Base-by-base conservation (phyloP, 2,888 invertebrate species). In the Teleogryllus oceanicus region DNA sequence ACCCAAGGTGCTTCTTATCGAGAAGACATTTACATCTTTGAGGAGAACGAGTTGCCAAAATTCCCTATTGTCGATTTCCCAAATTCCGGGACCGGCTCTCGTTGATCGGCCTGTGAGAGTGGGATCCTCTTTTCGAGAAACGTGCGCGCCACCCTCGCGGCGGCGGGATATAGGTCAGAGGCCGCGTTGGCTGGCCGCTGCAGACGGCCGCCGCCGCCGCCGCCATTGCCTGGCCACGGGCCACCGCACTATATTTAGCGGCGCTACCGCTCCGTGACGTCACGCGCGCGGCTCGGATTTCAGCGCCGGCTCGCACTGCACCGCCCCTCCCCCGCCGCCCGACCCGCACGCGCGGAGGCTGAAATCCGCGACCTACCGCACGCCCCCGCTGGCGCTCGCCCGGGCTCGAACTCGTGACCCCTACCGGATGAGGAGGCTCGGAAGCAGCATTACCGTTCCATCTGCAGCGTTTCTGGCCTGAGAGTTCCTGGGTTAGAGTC, bases 161-260 rank as follows among this genome's bases (percentile, higher is more conserved):
- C 13, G n/a, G 13, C 13, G 16, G n/a, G 62, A 62, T 62, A 62
- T 62, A 62, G 62, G 62, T 62, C 62, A 62, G n/a, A 62, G 62
- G 62, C 16, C 62, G n/a, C 62, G 62, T 18, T 18, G 8, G 62
- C 62, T 62, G 16, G 62, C 62, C 62, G 37, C 8, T 37, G 37
- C 37, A 37, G 37, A 37, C 37, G 5, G 16, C 62, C 16, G 62
- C 62, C n/a, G 62, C n/a, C 24, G 24, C 18, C 62, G 62, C 62
- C 62, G 62, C 16, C n/a, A n/a, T 13, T 0, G 3, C n/a, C 62
- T 62, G 62, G 62, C 62, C 62, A n/a, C 62, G 62, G 62, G 62
- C 62, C n/a, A 62, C 62, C 62, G 62, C 62, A 18, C 62, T 62
- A 62, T 62, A 62, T 62, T 62, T 62, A 62, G 62, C 62, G n/a